These are phyloP conservation scores for Pelodytes ibericus DNA, from an alignment of 2,797 vertebrate species.

Conservation along the genomic window DNA sequence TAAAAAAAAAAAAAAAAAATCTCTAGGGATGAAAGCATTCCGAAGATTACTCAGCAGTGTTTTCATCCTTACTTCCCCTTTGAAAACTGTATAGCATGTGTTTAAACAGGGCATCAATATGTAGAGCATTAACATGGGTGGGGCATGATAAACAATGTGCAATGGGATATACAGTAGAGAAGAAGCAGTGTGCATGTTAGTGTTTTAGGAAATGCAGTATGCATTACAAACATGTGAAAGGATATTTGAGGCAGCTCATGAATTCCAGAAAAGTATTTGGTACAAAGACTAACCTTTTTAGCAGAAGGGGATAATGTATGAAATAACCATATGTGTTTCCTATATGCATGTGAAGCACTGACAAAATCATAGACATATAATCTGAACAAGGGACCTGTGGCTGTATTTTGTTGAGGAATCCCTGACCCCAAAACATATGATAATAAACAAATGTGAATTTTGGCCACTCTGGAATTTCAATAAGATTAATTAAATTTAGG, in stretches of 20 bases:
- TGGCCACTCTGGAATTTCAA: too few species aligned
- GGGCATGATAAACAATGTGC: slow-evolving; percentile 13
- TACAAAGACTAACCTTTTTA: slow-evolving; percentile 5
- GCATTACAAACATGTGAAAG: neutral
- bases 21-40: slow-evolving; percentile 53
- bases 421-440: too few species aligned
- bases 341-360: neutral
- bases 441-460: too few species aligned
- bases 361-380: neutral
- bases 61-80: slow-evolving; percentile 40
- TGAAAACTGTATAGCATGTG: slow-evolving; percentile 31
- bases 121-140: slow-evolving; percentile 37
- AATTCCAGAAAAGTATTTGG: slow-evolving; percentile 9
- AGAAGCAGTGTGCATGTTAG: slow-evolving; percentile 2
- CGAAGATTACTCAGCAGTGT: slow-evolving; percentile 31
- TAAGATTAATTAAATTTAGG: too few species aligned
- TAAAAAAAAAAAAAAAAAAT: slow-evolving; percentile 32
- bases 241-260: slow-evolving; percentile 4
- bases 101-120: slow-evolving; percentile 41
- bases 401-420: too few species aligned
- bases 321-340: neutral
- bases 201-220: slow-evolving; percentile 17
- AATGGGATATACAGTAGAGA: slow-evolving; percentile 1
- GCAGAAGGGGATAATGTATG: neutral
- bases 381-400: too few species aligned